Conservation (phyloP, 2,888 invertebrate genomes). For the Chrysolina oricalcia region DNA sequence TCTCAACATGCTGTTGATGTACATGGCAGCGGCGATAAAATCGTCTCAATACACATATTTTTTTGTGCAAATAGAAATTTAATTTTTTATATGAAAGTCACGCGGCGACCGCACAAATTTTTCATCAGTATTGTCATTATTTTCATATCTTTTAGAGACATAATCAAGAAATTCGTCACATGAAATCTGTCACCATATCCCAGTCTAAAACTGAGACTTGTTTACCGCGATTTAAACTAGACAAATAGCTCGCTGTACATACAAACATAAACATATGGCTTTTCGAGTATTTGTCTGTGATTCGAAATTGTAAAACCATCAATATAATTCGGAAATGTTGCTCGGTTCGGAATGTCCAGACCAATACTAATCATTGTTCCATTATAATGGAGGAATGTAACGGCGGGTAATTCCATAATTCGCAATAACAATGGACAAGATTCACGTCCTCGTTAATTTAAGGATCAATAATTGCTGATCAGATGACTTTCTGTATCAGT, state of each 20-base stretch:
- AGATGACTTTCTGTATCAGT: background rate
- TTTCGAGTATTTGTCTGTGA: background rate
- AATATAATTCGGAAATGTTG: conserved; percentile 19
- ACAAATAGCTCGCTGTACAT: background rate
- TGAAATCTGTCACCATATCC: background rate
- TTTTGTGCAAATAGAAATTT: too few species aligned
- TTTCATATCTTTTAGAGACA: too few species aligned
- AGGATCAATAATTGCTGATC: conserved; percentile 15
- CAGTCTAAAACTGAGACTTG: too few species aligned
- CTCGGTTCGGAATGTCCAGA: conserved; percentile 14
- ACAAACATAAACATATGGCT: background rate
- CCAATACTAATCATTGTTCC: conserved; percentile 21
- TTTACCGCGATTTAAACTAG: background rate
- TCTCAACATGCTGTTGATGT: too few species aligned
- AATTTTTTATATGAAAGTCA: too few species aligned
- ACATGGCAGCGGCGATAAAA: too few species aligned
- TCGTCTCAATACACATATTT: too few species aligned
- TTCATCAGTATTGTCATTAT: too few species aligned
- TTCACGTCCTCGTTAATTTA: conserved; percentile 25
- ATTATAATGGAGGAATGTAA: conserved; percentile 10
- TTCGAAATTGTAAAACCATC: background rate
- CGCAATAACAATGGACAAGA: conserved; percentile 20
- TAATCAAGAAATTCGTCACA: too few species aligned
- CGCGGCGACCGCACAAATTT: too few species aligned
- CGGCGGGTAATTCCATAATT: conserved; percentile 9